These are phyloP conservation scores for Watsonalla cultraria DNA, from an alignment of 2,888 invertebrate species.

Conservation along the genomic window DNA sequence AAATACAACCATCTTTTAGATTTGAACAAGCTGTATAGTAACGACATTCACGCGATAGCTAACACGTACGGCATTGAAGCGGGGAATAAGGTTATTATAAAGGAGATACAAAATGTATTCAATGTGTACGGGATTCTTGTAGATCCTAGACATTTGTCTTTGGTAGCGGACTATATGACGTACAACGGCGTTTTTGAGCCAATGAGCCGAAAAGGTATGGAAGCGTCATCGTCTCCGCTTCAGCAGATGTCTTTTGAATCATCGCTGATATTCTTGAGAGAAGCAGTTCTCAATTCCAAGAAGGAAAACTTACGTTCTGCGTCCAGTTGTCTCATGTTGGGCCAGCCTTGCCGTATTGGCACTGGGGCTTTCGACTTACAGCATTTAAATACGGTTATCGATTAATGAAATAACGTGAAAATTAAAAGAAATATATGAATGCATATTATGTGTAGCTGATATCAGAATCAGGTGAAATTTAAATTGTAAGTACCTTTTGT, in stretches of 20 bases:
- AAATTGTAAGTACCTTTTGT: too few relatives aligned
- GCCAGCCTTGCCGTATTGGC: conserved; percentile 89
- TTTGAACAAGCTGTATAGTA: conserved; percentile 91
- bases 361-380: conserved; percentile 85
- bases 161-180: conserved; percentile 99
- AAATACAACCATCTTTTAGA: conserved; percentile 88
- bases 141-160: conserved; percentile 93
- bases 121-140: conserved; percentile 98
- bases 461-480: too few relatives aligned
- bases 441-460: too few relatives aligned
- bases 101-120: conserved; percentile 97
- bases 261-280: conserved; percentile 89
- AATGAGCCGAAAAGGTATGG: conserved; percentile 94
- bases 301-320: conserved; percentile 88
- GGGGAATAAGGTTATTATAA: conserved; percentile 92
- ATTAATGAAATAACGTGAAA: neutral
- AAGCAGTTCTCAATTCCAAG: conserved; percentile 85
- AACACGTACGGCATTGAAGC: conserved; percentile 98
- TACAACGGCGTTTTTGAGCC: conserved; percentile 93
- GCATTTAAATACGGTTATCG: conserved; percentile 40
- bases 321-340: conserved; percentile 92
- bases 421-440: conserved; percentile 8
- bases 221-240: conserved; percentile 92
- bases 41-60: conserved; percentile 95
- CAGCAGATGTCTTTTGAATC: conserved; percentile 99